Conservation (phyloP, 2,797 vertebrate species). For the Sebastes diaconus region DNA sequence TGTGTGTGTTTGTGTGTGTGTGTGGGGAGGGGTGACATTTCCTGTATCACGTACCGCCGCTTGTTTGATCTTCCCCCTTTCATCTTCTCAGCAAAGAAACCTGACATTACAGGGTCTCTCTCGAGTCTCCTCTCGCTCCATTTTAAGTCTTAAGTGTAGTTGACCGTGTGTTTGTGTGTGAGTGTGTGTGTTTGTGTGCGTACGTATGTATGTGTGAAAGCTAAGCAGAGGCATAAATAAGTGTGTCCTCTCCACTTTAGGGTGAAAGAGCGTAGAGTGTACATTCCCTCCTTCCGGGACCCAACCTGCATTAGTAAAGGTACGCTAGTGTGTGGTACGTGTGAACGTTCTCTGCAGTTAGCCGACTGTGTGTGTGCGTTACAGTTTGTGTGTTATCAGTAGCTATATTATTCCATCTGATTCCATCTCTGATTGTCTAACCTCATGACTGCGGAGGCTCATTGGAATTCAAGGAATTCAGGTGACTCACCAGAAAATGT, state of each 20-base stretch:
- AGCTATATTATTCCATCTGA: conserved; percentile 12
- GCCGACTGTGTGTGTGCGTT: not conserved
- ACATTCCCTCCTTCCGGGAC: conserved; percentile 24
- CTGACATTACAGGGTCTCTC: conserved; percentile 72
- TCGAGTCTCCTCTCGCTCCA: conserved; percentile 50
- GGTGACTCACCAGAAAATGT: conserved; percentile 12
- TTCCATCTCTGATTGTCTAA: conserved; percentile 17
- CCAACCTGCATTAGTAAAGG: conserved; percentile 34
- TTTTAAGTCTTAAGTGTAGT: conserved; percentile 37
- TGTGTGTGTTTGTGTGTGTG: not conserved
- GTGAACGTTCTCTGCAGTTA: not conserved
- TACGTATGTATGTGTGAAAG: conserved; percentile 2
- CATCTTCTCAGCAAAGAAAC: conserved; percentile 78
- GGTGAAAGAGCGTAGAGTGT: conserved; percentile 47
- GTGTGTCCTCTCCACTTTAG: conserved; percentile 56
- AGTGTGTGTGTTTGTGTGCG: not conserved
- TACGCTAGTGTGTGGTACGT: not conserved
- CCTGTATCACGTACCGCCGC: conserved; percentile 64
- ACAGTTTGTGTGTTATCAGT: not conserved
- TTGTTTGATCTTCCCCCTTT: conserved; percentile 80
- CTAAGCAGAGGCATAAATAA: conserved; percentile 49
- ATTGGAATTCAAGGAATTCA: conserved; percentile 30
- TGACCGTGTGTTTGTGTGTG: conserved; percentile 8
- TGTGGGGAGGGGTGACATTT: conserved; percentile 66
- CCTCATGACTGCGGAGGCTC: not conserved